phyloP scores from a whole-genome alignment of 2,113 vertebrate genomes.

The Tetraodon nigroviridis region DNA sequence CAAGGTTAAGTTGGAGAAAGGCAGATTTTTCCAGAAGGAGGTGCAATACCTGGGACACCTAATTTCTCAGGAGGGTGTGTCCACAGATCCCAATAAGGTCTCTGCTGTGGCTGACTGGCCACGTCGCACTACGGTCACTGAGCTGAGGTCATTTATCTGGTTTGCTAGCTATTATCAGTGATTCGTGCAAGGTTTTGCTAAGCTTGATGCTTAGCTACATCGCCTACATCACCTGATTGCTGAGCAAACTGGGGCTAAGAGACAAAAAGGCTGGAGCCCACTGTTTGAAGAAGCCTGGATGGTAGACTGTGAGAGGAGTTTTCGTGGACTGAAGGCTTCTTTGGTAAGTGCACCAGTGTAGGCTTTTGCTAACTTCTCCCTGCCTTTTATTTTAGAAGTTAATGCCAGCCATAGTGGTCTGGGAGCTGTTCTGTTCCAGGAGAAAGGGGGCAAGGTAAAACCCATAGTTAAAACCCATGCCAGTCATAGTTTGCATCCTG shows the following conservation, averaged over 20 bases:
- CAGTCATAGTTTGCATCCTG: neutral
- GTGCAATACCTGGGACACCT: neutral
- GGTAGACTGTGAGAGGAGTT: neutral
- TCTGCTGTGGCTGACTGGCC: neutral
- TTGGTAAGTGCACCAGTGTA: neutral
- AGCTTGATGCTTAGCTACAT: neutral
- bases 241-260: neutral
- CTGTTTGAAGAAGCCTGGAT: neutral
- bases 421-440: neutral
- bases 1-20: neutral
- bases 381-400: neutral
- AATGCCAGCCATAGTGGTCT: neutral
- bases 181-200: neutral
- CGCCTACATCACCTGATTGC: neutral
- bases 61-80: neutral
- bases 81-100: neutral
- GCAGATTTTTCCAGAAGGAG: neutral
- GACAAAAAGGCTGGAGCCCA: neutral
- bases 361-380: neutral
- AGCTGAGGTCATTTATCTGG: neutral
- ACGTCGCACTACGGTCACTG: neutral
- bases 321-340: neutral
- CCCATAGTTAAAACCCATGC: neutral
- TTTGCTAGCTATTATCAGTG: neutral
- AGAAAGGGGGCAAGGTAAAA: neutral